Percentiles rank a stretch among this genome's conserved stretches.
Conservation (phyloP, 1,140 invertebrate genomes). For the Lethrus apterus region DNA sequence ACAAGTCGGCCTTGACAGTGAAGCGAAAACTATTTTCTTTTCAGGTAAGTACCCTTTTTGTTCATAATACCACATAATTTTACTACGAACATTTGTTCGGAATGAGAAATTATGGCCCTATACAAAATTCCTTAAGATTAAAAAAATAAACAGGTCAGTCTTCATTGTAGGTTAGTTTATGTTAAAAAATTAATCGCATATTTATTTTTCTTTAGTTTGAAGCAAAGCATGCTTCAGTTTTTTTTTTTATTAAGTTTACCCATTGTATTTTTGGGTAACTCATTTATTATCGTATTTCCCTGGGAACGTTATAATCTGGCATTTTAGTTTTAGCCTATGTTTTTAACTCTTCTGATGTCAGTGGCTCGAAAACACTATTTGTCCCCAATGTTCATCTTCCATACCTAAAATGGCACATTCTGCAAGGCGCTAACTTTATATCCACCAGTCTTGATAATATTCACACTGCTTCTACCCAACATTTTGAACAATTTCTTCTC, state of each 20-base stretch:
- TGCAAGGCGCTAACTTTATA: conserved; percentile 75
- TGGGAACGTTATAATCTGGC: conserved; percentile 57
- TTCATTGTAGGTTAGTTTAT: too few species aligned
- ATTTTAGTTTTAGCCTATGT: conserved; percentile 47
- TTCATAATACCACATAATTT: too few species aligned
- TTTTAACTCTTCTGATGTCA: conserved; percentile 52
- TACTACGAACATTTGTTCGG: too few species aligned
- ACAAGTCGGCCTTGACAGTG: too few species aligned
- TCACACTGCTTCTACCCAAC: conserved; percentile 73
- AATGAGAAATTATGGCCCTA: too few species aligned
- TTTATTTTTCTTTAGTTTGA: too few species aligned
- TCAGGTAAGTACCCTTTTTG: too few species aligned
- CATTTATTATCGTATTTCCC: conserved; percentile 49
- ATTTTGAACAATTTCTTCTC: conserved; percentile 68
- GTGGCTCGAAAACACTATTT: conserved; percentile 59
- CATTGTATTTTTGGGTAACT: conserved; percentile 64
- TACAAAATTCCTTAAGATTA: too few species aligned
- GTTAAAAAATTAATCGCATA: too few species aligned
- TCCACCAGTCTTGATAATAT: conserved; percentile 86
- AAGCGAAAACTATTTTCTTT: too few species aligned
- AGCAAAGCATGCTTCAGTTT: too few species aligned
- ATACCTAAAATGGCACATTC: conserved; percentile 78
- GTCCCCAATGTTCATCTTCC: conserved; percentile 70
- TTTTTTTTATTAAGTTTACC: conserved; percentile 78
- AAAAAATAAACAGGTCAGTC: too few species aligned